phyloP scores from a whole-genome alignment of 2,888 invertebrate genomes.

The Drosophila neutralis region DNA sequence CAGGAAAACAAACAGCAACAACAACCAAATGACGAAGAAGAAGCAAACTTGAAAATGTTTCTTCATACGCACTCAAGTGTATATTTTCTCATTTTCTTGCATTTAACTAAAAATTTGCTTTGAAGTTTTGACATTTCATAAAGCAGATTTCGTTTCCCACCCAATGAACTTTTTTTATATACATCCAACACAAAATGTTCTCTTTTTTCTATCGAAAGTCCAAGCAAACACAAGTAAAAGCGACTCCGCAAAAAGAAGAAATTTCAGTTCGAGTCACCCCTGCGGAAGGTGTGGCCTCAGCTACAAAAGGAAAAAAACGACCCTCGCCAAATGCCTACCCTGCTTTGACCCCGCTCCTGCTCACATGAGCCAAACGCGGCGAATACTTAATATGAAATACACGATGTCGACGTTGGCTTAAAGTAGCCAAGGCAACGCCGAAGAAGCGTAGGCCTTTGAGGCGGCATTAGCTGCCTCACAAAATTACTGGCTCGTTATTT shows the following conservation, averaged over 20 bases:
- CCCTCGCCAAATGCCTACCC: constrained; percentile 64
- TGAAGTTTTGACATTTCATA: constrained; percentile 83
- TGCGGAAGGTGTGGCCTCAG: constrained; percentile 82
- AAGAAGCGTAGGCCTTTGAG: constrained; percentile 51
- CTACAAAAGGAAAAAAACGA: constrained; percentile 59
- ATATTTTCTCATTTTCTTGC: constrained; percentile 82
- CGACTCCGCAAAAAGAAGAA: constrained; percentile 44
- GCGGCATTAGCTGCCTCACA: constrained; percentile 70
- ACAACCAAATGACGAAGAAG: constrained; percentile 24
- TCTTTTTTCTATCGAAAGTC: constrained; percentile 61
- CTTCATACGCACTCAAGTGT: constrained; percentile 80
- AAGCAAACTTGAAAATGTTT: constrained; percentile 60
- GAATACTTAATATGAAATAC: constrained; percentile 71
- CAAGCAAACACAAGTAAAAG: constrained; percentile 80
- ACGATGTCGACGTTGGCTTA: constrained; percentile 63
- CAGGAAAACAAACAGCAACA: constrained; percentile 53
- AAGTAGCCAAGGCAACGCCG: constrained; percentile 73
- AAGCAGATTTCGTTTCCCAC: constrained; percentile 71
- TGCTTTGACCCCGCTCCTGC: constrained; percentile 19
- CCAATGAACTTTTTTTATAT: constrained; percentile 45
- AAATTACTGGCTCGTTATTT: constrained; percentile 80
- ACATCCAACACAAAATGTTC: constrained; percentile 27
- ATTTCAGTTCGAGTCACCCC: constrained; percentile 78
- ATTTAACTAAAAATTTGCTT: constrained; percentile 78
- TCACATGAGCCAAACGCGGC: constrained; percentile 54